phyloP scores from a whole-genome alignment of 1,140 invertebrate genomes.

The Pseudomyrmex flavicornis region DNA sequence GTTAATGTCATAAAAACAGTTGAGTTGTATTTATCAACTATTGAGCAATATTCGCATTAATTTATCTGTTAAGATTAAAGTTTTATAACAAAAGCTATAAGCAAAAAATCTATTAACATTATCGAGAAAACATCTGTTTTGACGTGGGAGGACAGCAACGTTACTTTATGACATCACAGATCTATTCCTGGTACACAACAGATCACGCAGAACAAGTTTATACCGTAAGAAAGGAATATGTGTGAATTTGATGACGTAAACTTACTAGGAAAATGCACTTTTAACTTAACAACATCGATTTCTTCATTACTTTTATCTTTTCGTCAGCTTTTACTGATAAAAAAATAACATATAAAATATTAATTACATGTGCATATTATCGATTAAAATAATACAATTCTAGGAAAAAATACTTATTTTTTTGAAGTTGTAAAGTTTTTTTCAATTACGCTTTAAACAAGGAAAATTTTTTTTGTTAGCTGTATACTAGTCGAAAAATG shows the following conservation, averaged over 20 bases:
- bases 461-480: too few species aligned
- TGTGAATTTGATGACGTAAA: constrained; percentile 13
- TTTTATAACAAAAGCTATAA: background rate
- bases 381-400: too few species aligned
- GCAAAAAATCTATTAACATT: constrained; percentile 30
- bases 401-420: too few species aligned
- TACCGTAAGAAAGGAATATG: constrained; percentile 5
- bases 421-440: too few species aligned
- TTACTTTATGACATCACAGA: constrained; percentile 22
- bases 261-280: background rate
- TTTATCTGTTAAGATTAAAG: background rate
- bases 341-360: background rate
- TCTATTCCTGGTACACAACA: constrained; percentile 28
- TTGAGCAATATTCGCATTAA: constrained; percentile 10
- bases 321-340: background rate
- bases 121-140: constrained; percentile 7
- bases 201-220: constrained; percentile 22
- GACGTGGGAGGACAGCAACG: background rate
- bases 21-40: background rate
- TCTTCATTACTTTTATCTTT: background rate
- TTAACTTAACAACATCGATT: background rate
- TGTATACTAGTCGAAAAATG: too few species aligned
- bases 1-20: constrained; percentile 1
- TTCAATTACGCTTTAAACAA: too few species aligned
- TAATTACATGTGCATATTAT: too few species aligned